phyloP scores from a whole-genome alignment of 2,797 vertebrate genomes.

The Semaprochilodus insignis region DNA sequence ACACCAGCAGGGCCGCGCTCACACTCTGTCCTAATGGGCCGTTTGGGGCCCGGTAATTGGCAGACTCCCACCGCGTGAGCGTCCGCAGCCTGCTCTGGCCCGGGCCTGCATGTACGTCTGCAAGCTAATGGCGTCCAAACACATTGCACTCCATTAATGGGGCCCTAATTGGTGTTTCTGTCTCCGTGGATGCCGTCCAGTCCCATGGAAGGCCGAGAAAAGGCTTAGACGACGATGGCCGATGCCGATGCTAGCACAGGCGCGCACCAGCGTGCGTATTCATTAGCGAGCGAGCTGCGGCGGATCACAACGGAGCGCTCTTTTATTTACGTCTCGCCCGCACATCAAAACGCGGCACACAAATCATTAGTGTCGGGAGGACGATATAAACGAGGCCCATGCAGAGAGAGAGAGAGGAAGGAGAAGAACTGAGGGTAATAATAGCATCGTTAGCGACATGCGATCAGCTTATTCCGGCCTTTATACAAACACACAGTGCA shows the following conservation, averaged over 20 bases:
- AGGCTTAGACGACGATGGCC: slow-evolving; percentile 21
- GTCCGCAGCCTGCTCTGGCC: slow-evolving; percentile 30
- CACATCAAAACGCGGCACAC: not conserved
- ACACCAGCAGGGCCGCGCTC: slow-evolving; percentile 49
- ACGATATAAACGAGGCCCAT: slow-evolving; percentile 47
- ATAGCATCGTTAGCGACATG: not conserved
- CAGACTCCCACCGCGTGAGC: slow-evolving; percentile 48
- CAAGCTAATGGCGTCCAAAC: slow-evolving; percentile 47
- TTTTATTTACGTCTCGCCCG: not conserved
- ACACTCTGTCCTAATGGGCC: slow-evolving; percentile 57
- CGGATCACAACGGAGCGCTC: not conserved
- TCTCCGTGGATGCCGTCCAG: slow-evolving; percentile 32
- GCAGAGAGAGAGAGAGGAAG: not conserved
- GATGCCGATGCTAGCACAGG: not conserved
- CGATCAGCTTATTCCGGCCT: not conserved
- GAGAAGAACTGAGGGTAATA: not conserved
- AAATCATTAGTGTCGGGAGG: slow-evolving; percentile 55
- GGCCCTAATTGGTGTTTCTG: slow-evolving; percentile 52
- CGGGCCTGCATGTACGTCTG: not conserved
- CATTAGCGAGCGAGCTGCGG: slow-evolving; percentile 32
- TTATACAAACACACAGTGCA: not conserved
- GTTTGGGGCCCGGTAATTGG: slow-evolving; percentile 78
- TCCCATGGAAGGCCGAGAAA: slow-evolving; percentile 31
- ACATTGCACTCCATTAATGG: slow-evolving; percentile 48
- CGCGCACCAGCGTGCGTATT: slow-evolving; percentile 24